phyloP scores from a whole-genome alignment of 2,888 invertebrate species.

The Scaeva pyrastri region DNA sequence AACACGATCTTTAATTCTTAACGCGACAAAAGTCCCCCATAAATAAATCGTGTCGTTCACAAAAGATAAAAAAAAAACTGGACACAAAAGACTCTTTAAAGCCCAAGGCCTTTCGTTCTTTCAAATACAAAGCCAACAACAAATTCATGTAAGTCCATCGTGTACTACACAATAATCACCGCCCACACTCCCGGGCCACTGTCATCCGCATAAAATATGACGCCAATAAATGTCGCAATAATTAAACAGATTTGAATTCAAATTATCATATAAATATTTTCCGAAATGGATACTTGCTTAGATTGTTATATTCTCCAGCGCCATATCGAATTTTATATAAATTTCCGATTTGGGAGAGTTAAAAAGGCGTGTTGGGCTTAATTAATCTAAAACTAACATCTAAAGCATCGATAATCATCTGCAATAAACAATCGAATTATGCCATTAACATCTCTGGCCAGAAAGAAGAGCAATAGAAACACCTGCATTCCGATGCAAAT shows the following conservation, averaged over 20 bases:
- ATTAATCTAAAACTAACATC: slow-evolving; percentile 55
- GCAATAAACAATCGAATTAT: slow-evolving; percentile 61
- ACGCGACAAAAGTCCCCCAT: background rate
- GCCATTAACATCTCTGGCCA: slow-evolving; percentile 31
- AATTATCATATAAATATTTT: slow-evolving; percentile 41
- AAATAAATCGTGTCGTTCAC: slow-evolving; percentile 7
- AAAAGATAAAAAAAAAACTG: slow-evolving; percentile 12
- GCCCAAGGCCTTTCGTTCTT: background rate
- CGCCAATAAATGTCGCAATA: slow-evolving; percentile 64
- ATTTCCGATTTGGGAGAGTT: background rate
- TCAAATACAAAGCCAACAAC: background rate
- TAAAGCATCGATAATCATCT: slow-evolving; percentile 45
- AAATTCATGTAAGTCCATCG: slow-evolving; percentile 32
- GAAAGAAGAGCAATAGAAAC: background rate
- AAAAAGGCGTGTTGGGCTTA: slow-evolving; percentile 37
- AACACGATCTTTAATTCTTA: slow-evolving; percentile 13
- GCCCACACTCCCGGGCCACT: slow-evolving; percentile 48
- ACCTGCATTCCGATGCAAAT: slow-evolving; percentile 31
- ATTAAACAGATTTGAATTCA: slow-evolving; percentile 57
- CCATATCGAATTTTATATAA: slow-evolving; percentile 32
- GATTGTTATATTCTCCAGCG: slow-evolving; percentile 27
- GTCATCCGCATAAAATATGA: slow-evolving; percentile 50
- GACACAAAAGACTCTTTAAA: slow-evolving; percentile 9
- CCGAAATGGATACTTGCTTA: slow-evolving; percentile 4
- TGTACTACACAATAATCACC: slow-evolving; percentile 55